Evolutionary conservation across 2,797 vertebrate genomes (phyloP).

Genomic region (Erpetoichthys calabaricus): DNA sequence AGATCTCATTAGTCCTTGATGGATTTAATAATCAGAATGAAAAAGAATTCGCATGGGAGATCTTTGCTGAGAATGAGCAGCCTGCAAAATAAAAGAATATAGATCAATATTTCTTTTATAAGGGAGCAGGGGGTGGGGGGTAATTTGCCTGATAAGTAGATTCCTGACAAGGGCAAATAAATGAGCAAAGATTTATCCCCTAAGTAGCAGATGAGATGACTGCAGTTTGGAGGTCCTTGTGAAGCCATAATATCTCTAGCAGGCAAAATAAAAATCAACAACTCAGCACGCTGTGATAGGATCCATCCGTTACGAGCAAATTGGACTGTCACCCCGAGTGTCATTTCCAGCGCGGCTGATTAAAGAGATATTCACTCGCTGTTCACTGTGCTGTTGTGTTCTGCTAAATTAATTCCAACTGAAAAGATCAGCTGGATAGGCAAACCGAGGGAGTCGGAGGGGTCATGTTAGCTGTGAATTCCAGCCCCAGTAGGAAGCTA

Average conservation of each 20-base stretch:
- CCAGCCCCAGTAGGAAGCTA: too few species aligned
- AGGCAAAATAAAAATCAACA: conserved; percentile 69
- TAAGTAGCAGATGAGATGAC: conserved; percentile 43
- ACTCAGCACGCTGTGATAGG: conserved; percentile 58
- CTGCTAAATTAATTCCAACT: conserved; percentile 53
- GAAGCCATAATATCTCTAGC: conserved; percentile 51
- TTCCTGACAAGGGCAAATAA: conserved; percentile 58
- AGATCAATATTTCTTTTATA: conserved; percentile 51
- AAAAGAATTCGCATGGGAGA: conserved; percentile 40
- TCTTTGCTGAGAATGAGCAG: conserved; percentile 36
- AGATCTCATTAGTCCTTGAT: conserved; percentile 44
- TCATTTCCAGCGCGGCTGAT: conserved; percentile 75
- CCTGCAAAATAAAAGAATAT: conserved; percentile 40
- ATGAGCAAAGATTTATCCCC: conserved; percentile 70
- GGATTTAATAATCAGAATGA: conserved; percentile 40
- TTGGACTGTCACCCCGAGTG: conserved; percentile 91
- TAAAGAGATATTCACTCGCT: conserved; percentile 75
- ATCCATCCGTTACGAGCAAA: conserved; percentile 87
- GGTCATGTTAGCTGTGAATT: too few species aligned
- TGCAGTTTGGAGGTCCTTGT: conserved; percentile 37
- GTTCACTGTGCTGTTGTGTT: conserved; percentile 60
- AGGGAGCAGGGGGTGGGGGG: conserved; percentile 38
- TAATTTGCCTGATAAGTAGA: conserved; percentile 50
- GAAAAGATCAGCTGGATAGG: conserved; percentile 23
- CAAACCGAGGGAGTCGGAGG: background rate